A percentile compares a stretch with the other conserved stretches of the same genome.
These are phyloP conservation scores for Eupithecia centaureata DNA, from an alignment of 2,888 invertebrate species.

Conservation along the genomic window DNA sequence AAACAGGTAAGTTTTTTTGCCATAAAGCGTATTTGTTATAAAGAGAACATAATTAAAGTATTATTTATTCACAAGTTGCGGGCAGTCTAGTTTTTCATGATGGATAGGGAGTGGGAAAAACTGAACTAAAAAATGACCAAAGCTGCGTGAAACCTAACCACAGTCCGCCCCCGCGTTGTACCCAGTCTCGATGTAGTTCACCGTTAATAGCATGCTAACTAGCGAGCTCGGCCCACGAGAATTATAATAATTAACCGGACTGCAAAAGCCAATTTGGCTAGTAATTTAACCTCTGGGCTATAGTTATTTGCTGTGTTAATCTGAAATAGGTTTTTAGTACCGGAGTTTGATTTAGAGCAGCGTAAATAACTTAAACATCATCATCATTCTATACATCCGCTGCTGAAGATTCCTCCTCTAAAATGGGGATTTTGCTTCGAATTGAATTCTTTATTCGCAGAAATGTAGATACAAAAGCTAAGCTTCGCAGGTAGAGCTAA, in stretches of 20 bases:
- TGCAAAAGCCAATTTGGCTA: conserved; percentile 8
- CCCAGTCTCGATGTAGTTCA: neutral
- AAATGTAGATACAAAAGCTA: too few relatives aligned
- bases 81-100: too few relatives aligned
- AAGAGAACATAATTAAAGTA: too few relatives aligned
- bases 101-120: too few relatives aligned
- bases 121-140: neutral
- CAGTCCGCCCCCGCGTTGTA: neutral
- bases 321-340: neutral
- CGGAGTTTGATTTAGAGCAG: neutral
- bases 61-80: too few relatives aligned
- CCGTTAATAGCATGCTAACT: conserved; percentile 8
- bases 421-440: too few relatives aligned
- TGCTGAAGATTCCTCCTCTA: too few relatives aligned
- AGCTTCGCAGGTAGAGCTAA: too few relatives aligned
- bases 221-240: conserved; percentile 9
- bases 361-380: neutral
- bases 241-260: conserved; percentile 22
- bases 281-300: neutral
- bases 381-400: too few relatives aligned
- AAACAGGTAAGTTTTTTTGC: too few relatives aligned
- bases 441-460: too few relatives aligned
- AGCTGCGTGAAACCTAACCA: neutral
- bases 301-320: neutral
- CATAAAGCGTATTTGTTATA: too few relatives aligned